These are phyloP conservation scores for Macrosoma leucophasiata DNA, from an alignment of 2,888 invertebrate species.

Conservation along the genomic window DNA sequence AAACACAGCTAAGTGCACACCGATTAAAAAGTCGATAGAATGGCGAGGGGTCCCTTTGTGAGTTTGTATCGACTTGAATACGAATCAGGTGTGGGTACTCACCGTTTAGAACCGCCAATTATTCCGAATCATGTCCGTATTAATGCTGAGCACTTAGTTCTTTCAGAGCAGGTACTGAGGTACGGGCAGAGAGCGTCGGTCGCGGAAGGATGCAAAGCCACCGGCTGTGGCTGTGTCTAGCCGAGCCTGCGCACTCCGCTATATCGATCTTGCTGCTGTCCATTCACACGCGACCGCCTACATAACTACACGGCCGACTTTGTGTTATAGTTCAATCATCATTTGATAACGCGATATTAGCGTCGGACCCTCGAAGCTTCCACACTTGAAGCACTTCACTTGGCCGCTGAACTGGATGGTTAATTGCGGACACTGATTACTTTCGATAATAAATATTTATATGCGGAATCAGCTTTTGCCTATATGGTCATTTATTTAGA, in stretches of 20 bases:
- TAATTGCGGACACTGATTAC: no score
- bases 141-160: slow-evolving; percentile 45
- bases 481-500: no score
- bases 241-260: slow-evolving; percentile 63
- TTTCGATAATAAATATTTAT: slow-evolving; percentile 15
- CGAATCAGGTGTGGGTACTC: slow-evolving; percentile 30
- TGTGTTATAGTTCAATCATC: slow-evolving; percentile 63
- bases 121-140: slow-evolving; percentile 51
- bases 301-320: slow-evolving; percentile 49
- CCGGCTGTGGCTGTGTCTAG: slow-evolving; percentile 59
- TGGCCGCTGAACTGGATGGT: no score
- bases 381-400: slow-evolving; percentile 48
- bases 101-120: slow-evolving; percentile 60
- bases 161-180: slow-evolving; percentile 46
- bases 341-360: slow-evolving; percentile 66
- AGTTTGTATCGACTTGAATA: no score
- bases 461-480: no score
- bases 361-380: slow-evolving; percentile 42
- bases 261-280: slow-evolving; percentile 61
- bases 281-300: slow-evolving; percentile 68
- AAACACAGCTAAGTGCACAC: no score
- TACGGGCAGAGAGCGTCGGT: slow-evolving; percentile 39
- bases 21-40: no score
- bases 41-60: no score
- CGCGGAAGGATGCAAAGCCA: slow-evolving; percentile 42